phyloP scores from a whole-genome alignment of 1,140 invertebrate species.

The Drosophila suzukii region DNA sequence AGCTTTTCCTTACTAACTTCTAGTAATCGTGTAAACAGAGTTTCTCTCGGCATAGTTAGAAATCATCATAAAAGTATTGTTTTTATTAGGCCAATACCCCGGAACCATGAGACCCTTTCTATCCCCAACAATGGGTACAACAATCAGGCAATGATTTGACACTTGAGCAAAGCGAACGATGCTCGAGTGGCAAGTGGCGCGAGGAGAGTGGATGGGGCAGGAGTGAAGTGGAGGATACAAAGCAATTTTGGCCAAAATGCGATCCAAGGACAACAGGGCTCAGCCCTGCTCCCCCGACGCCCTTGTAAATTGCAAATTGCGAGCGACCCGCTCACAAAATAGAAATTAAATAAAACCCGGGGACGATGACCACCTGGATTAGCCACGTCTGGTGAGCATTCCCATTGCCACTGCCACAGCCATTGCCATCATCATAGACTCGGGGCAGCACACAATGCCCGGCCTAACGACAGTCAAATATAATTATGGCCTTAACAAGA shows the following conservation, averaged over 20 bases:
- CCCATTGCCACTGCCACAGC: conserved; percentile 26
- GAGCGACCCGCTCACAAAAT: conserved; percentile 23
- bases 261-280: conserved; percentile 28
- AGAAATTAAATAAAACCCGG: conserved; percentile 66
- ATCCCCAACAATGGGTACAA: conserved; percentile 4
- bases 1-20: no score
- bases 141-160: conserved; percentile 64
- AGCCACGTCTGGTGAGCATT: conserved; percentile 47
- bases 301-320: conserved; percentile 29
- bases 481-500: conserved; percentile 78
- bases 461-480: conserved; percentile 75
- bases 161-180: conserved; percentile 63
- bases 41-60: no score
- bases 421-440: conserved; percentile 24
- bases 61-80: no score
- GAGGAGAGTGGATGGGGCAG: not conserved
- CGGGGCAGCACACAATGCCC: conserved; percentile 34
- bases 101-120: not conserved
- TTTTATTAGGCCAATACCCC: not conserved
- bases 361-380: conserved; percentile 73
- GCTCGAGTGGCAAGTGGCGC: conserved; percentile 26
- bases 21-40: no score
- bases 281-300: conserved; percentile 14
- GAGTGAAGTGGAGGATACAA: conserved; percentile 32
- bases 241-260: conserved; percentile 56